phyloP scores from a whole-genome alignment of 2,888 invertebrate genomes.

The Ichneumoninae sp. region DNA sequence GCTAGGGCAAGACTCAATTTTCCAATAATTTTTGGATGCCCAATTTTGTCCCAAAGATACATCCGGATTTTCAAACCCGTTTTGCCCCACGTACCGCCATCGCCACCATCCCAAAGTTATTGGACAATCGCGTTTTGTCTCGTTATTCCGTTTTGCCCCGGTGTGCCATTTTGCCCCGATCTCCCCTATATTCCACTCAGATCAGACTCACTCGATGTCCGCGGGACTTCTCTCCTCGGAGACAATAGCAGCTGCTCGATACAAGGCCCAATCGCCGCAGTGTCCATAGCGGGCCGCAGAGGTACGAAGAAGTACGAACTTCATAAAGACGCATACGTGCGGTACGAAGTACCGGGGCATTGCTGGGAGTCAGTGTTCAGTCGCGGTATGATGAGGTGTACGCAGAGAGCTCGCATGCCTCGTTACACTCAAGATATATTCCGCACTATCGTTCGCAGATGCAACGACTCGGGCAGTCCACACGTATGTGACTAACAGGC shows the following conservation, averaged over 20 bases:
- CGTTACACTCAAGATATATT: constrained; percentile 59
- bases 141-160: no score
- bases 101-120: no score
- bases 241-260: constrained; percentile 66
- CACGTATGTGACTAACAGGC: background rate
- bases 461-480: constrained; percentile 40
- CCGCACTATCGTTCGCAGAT: constrained; percentile 38
- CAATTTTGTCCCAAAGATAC: no score
- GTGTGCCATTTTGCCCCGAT: no score
- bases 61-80: no score
- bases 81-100: no score
- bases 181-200: constrained; percentile 11
- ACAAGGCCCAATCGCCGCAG: constrained; percentile 43
- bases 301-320: constrained; percentile 38
- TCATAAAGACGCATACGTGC: constrained; percentile 4
- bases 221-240: constrained; percentile 65
- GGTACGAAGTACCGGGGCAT: constrained; percentile 15
- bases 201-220: constrained; percentile 11
- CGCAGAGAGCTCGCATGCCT: constrained; percentile 36
- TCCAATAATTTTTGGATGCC: no score
- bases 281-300: constrained; percentile 58
- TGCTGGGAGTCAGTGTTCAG: constrained; percentile 7
- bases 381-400: constrained; percentile 29
- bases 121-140: no score
- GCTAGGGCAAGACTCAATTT: no score